Conservation (phyloP, 1,140 invertebrate species). For the Zaprionus ghesquierei region DNA sequence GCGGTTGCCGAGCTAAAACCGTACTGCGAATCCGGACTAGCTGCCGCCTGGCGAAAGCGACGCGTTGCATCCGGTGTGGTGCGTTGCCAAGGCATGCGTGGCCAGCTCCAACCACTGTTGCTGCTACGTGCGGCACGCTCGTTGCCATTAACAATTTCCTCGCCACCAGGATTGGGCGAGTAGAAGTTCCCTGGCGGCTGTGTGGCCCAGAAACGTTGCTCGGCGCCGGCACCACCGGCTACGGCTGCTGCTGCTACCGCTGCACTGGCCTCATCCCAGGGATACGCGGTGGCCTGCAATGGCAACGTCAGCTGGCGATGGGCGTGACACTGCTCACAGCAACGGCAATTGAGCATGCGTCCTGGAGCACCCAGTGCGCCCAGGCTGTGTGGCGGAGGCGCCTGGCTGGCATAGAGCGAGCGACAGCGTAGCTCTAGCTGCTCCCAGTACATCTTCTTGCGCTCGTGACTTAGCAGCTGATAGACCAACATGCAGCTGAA, state of each 20-base stretch:
- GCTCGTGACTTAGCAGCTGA: slow-evolving; percentile 92
- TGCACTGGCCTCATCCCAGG: slow-evolving; percentile 74
- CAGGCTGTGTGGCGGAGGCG: slow-evolving; percentile 75
- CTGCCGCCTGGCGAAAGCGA: slow-evolving; percentile 74
- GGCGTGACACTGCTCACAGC: slow-evolving; percentile 82
- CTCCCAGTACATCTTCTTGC: slow-evolving; percentile 97
- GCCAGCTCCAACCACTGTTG: slow-evolving; percentile 86
- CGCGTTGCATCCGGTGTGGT: slow-evolving; percentile 67
- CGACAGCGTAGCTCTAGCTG: slow-evolving; percentile 92
- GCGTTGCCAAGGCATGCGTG: slow-evolving; percentile 84
- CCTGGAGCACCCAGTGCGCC: slow-evolving; percentile 55
- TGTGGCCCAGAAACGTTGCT: slow-evolving; percentile 64
- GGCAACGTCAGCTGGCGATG: slow-evolving; percentile 71
- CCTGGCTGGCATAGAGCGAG: slow-evolving; percentile 87
- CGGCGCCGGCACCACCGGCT: slow-evolving; percentile 48
- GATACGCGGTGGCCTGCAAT: slow-evolving; percentile 63
- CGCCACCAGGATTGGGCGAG: slow-evolving; percentile 89
- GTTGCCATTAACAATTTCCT: slow-evolving; percentile 50
- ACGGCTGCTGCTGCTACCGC: slow-evolving; percentile 51
- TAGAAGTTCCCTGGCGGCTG: slow-evolving; percentile 88
- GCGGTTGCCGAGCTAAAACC: slow-evolving; percentile 84
- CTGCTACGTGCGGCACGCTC: slow-evolving; percentile 82
- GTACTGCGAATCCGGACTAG: slow-evolving; percentile 87
- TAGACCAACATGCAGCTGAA: slow-evolving; percentile 96
- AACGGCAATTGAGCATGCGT: slow-evolving; percentile 70